phyloP scores from a whole-genome alignment of 2,113 vertebrate genomes.

The Cebidichthys violaceus region DNA sequence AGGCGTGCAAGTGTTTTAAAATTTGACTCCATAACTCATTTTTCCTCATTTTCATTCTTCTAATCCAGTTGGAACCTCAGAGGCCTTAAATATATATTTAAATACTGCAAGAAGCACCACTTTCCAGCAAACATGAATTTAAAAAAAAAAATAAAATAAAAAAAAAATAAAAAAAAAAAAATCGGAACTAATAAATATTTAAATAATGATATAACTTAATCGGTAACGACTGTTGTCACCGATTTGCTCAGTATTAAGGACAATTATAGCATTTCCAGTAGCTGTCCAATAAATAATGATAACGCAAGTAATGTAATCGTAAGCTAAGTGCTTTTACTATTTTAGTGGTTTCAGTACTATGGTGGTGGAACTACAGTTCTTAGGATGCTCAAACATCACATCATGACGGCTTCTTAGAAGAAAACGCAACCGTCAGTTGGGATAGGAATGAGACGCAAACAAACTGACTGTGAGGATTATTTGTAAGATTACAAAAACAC shows the following conservation, averaged over 20 bases:
- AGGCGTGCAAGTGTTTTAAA: slow-evolving; percentile 11
- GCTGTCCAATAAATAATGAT: slow-evolving; percentile 38
- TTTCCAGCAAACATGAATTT: slow-evolving; percentile 27
- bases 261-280: slow-evolving; percentile 33
- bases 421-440: neutral
- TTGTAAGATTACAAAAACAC: slow-evolving; percentile 6
- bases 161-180: slow-evolving; percentile 47
- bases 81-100: slow-evolving; percentile 55
- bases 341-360: slow-evolving; percentile 68
- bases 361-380: slow-evolving; percentile 2
- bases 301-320: neutral
- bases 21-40: neutral
- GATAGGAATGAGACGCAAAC: slow-evolving; percentile 22
- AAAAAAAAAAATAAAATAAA: slow-evolving; percentile 45
- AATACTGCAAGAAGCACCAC: slow-evolving; percentile 42
- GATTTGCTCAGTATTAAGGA: slow-evolving; percentile 5
- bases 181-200: slow-evolving; percentile 78
- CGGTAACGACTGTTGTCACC: slow-evolving; percentile 5
- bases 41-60: neutral
- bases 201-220: slow-evolving; percentile 65
- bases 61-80: neutral
- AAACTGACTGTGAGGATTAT: neutral
- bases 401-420: neutral
- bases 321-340: slow-evolving; percentile 19
- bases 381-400: slow-evolving; percentile 34